Base-by-base conservation (phyloP, 2,797 vertebrate genomes). In the Molossus alvarezi region DNA sequence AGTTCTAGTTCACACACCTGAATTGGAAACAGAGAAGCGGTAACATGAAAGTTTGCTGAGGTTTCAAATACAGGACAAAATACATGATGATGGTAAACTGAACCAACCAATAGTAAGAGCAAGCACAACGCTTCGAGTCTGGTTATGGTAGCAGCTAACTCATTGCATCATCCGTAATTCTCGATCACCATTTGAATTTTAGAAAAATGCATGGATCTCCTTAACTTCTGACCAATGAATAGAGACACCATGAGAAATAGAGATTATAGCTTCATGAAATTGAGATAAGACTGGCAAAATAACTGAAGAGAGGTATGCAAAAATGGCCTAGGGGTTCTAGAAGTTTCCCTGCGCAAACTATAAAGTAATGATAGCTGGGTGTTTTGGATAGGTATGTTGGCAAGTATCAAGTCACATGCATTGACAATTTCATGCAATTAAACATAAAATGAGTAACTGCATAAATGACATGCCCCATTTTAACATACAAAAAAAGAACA, bases 381-480 rank as follows among this genome's bases (percentile, higher is more conserved):
- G 95, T 85, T 97, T 94, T 84, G 60, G 45, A 72, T 72, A 97
- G 97, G 97, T 98, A 98, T 98, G 98, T 98, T 99, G 98, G 98
- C 98, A 99, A 98, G 98, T 98, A 98, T 98, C 57, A 29, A 96
- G 97, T 98, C 95, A 93, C 98, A 98, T 99, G 98, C 98, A 98
- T 98, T 77, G 94, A 97, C 96, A 81, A 97, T 97, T 95, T 96
- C 98, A 99, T 99, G 98, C 98, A 98, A 97, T 96, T 88, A 95
- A 96, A 94, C 96, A 85, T 69, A 97, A 97, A 98, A 95, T 96
- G 88, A 97, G 80, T 97, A 97, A 95, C 93, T 95, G 85, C 96
- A 97, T 92, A 97, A 97, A 98, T 97, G 97, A 96, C 98, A 99
- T 99, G 98, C 98, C 96, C 98, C 97, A 97, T 85, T 96, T 96